These are phyloP conservation scores for Nyctibius bracteatus DNA, from an alignment of 2,113 vertebrate species.

Conservation along the genomic window DNA sequence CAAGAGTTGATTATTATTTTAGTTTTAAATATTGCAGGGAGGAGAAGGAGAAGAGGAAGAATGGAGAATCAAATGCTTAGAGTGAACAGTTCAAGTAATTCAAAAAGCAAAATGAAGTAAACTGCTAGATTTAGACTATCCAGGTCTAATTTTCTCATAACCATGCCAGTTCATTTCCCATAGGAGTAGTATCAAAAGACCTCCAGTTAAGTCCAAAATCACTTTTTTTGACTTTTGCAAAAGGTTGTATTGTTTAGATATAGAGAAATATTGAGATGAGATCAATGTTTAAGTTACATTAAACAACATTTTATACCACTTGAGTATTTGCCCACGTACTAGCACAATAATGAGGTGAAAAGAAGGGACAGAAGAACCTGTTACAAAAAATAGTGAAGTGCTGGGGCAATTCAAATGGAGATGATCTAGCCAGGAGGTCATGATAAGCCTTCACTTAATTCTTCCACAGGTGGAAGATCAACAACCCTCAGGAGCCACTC, in stretches of 20 bases:
- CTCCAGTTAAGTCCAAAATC: not conserved
- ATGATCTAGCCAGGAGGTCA: not conserved
- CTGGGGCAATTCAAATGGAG: not conserved
- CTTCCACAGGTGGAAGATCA: not conserved
- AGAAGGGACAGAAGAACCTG: not conserved
- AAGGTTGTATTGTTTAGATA: not conserved
- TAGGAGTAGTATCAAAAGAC: not conserved
- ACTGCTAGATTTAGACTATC: not conserved
- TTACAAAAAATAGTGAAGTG: not conserved
- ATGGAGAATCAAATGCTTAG: not conserved
- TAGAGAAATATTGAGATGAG: not conserved
- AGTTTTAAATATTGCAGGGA: constrained; percentile 21
- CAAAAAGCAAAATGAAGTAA: not conserved
- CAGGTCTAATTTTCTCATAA: not conserved
- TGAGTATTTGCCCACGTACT: not conserved
- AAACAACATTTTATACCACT: not conserved
- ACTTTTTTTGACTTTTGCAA: not conserved
- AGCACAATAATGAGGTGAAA: not conserved
- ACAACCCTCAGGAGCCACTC: not conserved
- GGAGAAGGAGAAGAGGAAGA: not conserved
- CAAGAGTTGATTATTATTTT: not conserved
- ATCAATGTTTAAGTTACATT: not conserved
- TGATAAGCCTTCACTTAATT: not conserved
- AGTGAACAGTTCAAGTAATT: not conserved
- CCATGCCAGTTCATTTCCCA: not conserved